phyloP scores from a whole-genome alignment of 2,797 vertebrate species.

The Phrynocephalus guinanensis region DNA sequence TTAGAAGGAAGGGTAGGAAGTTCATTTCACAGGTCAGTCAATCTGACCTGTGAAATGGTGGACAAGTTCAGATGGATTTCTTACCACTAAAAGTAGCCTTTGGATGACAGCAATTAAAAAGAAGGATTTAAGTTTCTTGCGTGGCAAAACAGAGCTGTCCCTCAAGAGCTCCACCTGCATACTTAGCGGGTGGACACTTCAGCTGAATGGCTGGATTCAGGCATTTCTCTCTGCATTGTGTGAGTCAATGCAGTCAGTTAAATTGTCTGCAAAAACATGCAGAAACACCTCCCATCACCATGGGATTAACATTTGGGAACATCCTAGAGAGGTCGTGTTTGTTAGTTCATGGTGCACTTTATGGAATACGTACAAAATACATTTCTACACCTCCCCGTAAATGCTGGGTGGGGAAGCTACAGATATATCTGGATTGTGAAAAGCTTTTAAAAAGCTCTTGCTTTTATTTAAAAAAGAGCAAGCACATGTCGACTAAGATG shows the following conservation, averaged over 20 bases:
- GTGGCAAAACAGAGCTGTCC: neutral
- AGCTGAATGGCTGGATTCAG: neutral
- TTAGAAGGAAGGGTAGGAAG: neutral
- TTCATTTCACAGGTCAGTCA: neutral
- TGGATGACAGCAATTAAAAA: neutral
- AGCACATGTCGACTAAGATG: slow-evolving; percentile 69
- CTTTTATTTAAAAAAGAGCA: slow-evolving; percentile 53
- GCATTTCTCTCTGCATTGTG: neutral
- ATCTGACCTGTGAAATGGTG: neutral
- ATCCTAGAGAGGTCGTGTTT: neutral
- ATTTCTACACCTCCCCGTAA: slow-evolving; percentile 14
- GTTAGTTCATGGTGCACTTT: slow-evolving; percentile 1
- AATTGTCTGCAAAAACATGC: neutral
- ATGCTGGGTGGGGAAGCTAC: slow-evolving; percentile 41
- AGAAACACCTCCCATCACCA: neutral
- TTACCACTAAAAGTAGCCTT: neutral
- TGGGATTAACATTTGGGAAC: slow-evolving; percentile 31
- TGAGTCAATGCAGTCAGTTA: neutral
- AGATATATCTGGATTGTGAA: slow-evolving; percentile 70
- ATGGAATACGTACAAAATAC: slow-evolving; percentile 14
- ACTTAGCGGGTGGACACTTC: neutral
- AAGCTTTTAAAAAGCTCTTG: slow-evolving; percentile 74
- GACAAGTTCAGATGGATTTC: neutral
- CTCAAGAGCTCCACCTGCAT: neutral
- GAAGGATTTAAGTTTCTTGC: neutral